These are phyloP conservation scores for Clarias magur DNA, from an alignment of 2,113 vertebrate species.

Conservation along the genomic window DNA sequence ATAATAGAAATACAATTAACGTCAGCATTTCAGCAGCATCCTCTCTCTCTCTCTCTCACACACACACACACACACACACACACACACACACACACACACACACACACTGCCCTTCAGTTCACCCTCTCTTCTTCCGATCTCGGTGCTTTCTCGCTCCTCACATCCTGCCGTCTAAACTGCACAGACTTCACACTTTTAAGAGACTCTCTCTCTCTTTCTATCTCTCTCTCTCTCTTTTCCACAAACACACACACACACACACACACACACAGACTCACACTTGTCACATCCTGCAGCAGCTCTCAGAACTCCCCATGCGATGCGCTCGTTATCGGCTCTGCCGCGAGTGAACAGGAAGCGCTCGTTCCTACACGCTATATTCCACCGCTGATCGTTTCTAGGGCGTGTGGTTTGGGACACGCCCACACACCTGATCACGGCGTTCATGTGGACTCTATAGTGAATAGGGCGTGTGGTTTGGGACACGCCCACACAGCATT, in stretches of 20 bases:
- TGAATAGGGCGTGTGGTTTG: not conserved
- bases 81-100: constrained; percentile 1
- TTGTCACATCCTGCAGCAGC: constrained; percentile 16
- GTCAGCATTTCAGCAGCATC: not conserved
- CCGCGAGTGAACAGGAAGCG: constrained; percentile 25
- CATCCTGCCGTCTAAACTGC: constrained; percentile 36
- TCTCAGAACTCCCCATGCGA: not conserved
- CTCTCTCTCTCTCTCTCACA: not conserved
- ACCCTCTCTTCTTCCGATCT: constrained; percentile 36
- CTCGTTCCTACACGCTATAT: not conserved
- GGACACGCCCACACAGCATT: too few species aligned
- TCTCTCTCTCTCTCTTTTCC: not conserved
- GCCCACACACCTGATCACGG: not conserved
- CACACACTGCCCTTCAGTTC: constrained; percentile 16
- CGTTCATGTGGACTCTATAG: not conserved
- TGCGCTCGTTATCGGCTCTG: constrained; percentile 19
- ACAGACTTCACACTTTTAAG: not conserved
- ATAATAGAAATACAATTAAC: not conserved
- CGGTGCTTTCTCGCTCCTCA: constrained; percentile 27
- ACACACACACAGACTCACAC: constrained; percentile 27
- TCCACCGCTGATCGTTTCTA: not conserved
- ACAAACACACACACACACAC: constrained; percentile 21
- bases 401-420: not conserved
- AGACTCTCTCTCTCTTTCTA: not conserved
- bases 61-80: constrained; percentile 6